These are phyloP conservation scores for Aulostomus chinensis DNA, from an alignment of 2,797 vertebrate genomes.

Conservation along the genomic window DNA sequence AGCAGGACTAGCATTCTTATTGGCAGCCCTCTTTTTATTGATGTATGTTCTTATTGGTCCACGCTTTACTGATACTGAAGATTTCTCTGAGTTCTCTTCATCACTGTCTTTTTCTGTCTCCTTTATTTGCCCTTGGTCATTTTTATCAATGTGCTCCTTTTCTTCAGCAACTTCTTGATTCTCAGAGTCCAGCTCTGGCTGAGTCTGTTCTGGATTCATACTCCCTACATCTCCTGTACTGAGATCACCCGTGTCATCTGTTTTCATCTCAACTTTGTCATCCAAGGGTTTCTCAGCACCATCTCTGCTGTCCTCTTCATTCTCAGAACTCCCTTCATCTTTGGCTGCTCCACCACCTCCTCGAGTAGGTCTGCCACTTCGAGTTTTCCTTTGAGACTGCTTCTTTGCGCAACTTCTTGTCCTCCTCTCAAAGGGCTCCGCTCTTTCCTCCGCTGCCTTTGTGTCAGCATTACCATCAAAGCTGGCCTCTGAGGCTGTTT, in stretches of 20 bases:
- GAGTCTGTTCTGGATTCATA: conserved; percentile 44
- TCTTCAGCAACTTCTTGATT: conserved; percentile 59
- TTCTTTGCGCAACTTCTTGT: conserved; percentile 61
- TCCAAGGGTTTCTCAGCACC: conserved; percentile 3
- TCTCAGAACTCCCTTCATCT: conserved; percentile 80
- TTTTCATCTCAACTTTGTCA: conserved; percentile 43
- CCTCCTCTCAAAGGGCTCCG: conserved; percentile 69
- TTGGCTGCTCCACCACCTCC: conserved; percentile 33
- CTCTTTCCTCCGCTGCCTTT: conserved; percentile 72
- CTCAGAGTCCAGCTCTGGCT: conserved; percentile 50
- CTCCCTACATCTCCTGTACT: conserved; percentile 55
- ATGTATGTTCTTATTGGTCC: conserved; percentile 70
- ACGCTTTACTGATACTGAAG: conserved; percentile 44
- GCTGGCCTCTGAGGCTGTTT: conserved; percentile 94
- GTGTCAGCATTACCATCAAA: conserved; percentile 87
- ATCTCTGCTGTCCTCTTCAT: conserved; percentile 68
- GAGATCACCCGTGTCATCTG: conserved; percentile 48
- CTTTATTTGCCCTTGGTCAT: conserved; percentile 11
- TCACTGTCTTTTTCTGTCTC: conserved; percentile 45
- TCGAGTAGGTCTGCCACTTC: conserved; percentile 40
- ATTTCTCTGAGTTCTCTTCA: conserved; percentile 62
- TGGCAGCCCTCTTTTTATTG: conserved; percentile 70
- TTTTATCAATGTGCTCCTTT: conserved; percentile 48
- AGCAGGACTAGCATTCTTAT: conserved; percentile 47
- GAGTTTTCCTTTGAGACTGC: conserved; percentile 30